Evolutionary conservation across 2,888 invertebrate genomes (phyloP), one percentile per base, ranked within the genome.

Genomic region (Acleris laterana): DNA sequence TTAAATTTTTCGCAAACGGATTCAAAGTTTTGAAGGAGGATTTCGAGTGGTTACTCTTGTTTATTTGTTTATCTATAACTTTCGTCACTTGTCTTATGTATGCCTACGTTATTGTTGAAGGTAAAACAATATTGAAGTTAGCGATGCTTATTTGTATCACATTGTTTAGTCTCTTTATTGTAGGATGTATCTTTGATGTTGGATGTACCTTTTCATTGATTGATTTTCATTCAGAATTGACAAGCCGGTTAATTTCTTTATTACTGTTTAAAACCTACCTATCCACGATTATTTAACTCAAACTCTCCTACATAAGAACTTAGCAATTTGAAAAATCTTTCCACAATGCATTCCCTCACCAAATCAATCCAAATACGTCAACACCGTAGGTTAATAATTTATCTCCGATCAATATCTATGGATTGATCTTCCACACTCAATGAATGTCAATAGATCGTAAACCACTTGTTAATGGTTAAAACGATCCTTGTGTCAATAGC

Each of bases 1-100:
- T 82, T 80, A 79, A 83, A 87, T 88, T 87, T 87, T 87, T 82
- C 81, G 77, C 77, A 56, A 63, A 63, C 74, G 84, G 88, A 86
- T 88, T 87, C 83, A 81, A 84, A 87, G 79, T 87, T 87, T 82
- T 56, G 55, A 61, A 60, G 59, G 72, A 73, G 77, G 80, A 81
- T 83, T 83, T 77, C 75, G 77, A 84, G 85, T 83, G 83, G 77
- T 77, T 48, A 28, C 7, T 28, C 51, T 58, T 58, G n/a, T 51
- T 52, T 52, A 28, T 52, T 19, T 16, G 13, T 44, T 28, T 13
- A 46, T n/a, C 32, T 38, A 50, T 42, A 51, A 52, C 13, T 49
- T 17, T 38, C 13, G 13, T 5, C 38, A 25, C 25, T 42, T 32
- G 9, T 9, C 32, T 32, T 32, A 32, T 9, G 32, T 32, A 9